phyloP scores from a whole-genome alignment of 2,888 invertebrate genomes.

The Sminthurinus aureus region DNA sequence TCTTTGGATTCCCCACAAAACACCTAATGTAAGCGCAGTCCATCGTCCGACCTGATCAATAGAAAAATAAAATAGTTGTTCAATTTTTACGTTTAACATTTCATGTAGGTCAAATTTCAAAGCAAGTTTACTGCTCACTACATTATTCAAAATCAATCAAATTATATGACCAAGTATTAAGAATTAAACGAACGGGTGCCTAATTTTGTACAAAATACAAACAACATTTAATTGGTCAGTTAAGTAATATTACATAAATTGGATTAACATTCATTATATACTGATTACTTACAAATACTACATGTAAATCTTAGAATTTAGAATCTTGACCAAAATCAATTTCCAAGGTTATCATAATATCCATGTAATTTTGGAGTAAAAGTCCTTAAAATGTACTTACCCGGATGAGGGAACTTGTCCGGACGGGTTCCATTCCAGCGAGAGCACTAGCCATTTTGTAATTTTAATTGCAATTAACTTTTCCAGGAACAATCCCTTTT shows the following conservation, averaged over 20 bases:
- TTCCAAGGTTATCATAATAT: too few species aligned
- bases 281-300: background rate
- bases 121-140: too few species aligned
- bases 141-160: background rate
- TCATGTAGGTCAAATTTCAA: too few species aligned
- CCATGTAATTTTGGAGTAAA: too few species aligned
- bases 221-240: too few species aligned
- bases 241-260: too few species aligned
- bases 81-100: too few species aligned
- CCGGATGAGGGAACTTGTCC: slow-evolving; percentile 56
- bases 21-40: slow-evolving; percentile 76
- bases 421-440: slow-evolving; percentile 51
- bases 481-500: too few species aligned
- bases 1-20: slow-evolving; percentile 76
- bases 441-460: slow-evolving; percentile 21
- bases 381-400: slow-evolving; percentile 42
- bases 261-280: background rate
- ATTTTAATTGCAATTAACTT: slow-evolving; percentile 52
- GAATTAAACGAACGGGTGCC: too few species aligned
- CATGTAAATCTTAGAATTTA: too few species aligned
- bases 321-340: too few species aligned
- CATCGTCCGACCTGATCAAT: slow-evolving; percentile 78
- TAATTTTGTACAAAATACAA: background rate
- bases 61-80: background rate
- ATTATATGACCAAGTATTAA: background rate